Conservation (phyloP, 2,797 vertebrate species). For the Schizothorax lantsangensis region DNA sequence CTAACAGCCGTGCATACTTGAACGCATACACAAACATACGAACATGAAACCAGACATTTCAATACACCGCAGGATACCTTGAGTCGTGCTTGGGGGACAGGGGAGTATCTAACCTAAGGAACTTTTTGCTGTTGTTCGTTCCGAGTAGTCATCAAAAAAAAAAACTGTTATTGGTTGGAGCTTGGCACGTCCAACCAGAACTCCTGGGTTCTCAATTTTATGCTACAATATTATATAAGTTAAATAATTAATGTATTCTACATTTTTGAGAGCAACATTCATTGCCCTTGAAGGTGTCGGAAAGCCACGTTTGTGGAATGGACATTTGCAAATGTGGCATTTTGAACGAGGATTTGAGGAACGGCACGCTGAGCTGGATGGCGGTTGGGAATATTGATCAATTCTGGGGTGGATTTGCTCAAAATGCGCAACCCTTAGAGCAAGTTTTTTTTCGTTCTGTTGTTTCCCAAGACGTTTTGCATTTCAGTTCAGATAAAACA, state of each 20-base stretch:
- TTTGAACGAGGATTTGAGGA: slow-evolving; percentile 37
- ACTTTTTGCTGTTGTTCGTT: slow-evolving; percentile 57
- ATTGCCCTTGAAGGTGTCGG: slow-evolving; percentile 51
- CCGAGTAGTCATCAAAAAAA: slow-evolving; percentile 48
- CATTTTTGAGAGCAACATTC: slow-evolving; percentile 50
- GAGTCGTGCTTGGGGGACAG: slow-evolving; percentile 49
- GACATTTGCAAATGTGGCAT: slow-evolving; percentile 44
- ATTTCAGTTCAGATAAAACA: slow-evolving; percentile 60
- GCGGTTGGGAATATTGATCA: slow-evolving; percentile 37
- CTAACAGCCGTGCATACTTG: slow-evolving; percentile 34
- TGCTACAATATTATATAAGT: slow-evolving; percentile 55
- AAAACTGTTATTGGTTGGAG: slow-evolving; percentile 26
- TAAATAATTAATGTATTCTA: slow-evolving; percentile 61
- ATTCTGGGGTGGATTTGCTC: slow-evolving; percentile 40
- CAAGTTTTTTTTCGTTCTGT: slow-evolving; percentile 29
- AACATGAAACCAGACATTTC: slow-evolving; percentile 60
- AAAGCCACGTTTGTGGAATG: slow-evolving; percentile 47
- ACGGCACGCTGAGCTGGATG: slow-evolving; percentile 20
- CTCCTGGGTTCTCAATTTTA: slow-evolving; percentile 60
- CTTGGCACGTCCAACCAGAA: slow-evolving; percentile 55
- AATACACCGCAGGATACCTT: slow-evolving; percentile 62
- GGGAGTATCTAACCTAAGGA: slow-evolving; percentile 43
- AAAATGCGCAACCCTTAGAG: slow-evolving; percentile 19
- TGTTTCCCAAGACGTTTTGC: slow-evolving; percentile 36
- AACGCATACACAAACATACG: slow-evolving; percentile 21